Percentiles rank a stretch among this genome's conserved stretches.
These are phyloP conservation scores for Drosophila eohydei DNA, from an alignment of 2,888 invertebrate genomes.

Conservation along the genomic window DNA sequence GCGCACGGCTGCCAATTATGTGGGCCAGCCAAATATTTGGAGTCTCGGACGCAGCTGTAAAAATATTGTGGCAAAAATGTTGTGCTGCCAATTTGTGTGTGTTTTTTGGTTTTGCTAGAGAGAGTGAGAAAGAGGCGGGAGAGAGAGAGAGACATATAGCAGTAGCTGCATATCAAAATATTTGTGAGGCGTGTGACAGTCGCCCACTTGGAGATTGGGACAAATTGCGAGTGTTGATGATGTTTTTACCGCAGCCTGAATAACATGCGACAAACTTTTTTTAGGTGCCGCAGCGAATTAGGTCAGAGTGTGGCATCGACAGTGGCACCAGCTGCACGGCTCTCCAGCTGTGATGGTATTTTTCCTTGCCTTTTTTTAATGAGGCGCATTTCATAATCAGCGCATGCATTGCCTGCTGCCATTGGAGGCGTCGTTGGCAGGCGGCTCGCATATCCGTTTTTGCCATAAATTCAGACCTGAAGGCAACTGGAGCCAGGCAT, in stretches of 20 bases:
- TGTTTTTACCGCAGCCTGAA: constrained; percentile 62
- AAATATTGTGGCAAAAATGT: constrained; percentile 70
- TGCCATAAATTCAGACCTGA: constrained; percentile 69
- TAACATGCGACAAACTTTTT: constrained; percentile 58
- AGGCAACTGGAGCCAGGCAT: constrained; percentile 40
- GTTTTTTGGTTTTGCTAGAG: constrained; percentile 40
- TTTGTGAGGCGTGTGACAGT: constrained; percentile 66
- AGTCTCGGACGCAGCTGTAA: constrained; percentile 60
- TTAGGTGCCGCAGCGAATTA: constrained; percentile 46
- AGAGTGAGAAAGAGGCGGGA: neutral
- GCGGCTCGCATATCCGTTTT: constrained; percentile 69
- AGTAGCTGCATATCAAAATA: constrained; percentile 71
- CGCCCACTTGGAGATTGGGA: constrained; percentile 54
- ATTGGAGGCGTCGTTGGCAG: constrained; percentile 21
- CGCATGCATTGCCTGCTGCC: constrained; percentile 64
- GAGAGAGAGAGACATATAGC: constrained; percentile 1
- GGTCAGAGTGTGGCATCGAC: constrained; percentile 52
- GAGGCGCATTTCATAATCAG: constrained; percentile 75
- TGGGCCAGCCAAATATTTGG: constrained; percentile 67
- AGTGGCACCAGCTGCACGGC: constrained; percentile 29
- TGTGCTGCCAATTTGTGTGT: constrained; percentile 67
- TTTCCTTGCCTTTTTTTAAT: constrained; percentile 51
- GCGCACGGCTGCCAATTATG: constrained; percentile 52
- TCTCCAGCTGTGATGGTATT: constrained; percentile 26
- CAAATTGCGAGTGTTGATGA: constrained; percentile 59